Evolutionary conservation across 2,797 vertebrate genomes (phyloP), one percentile per base, ranked within the genome.

Genomic region (Okamejei kenojei): DNA sequence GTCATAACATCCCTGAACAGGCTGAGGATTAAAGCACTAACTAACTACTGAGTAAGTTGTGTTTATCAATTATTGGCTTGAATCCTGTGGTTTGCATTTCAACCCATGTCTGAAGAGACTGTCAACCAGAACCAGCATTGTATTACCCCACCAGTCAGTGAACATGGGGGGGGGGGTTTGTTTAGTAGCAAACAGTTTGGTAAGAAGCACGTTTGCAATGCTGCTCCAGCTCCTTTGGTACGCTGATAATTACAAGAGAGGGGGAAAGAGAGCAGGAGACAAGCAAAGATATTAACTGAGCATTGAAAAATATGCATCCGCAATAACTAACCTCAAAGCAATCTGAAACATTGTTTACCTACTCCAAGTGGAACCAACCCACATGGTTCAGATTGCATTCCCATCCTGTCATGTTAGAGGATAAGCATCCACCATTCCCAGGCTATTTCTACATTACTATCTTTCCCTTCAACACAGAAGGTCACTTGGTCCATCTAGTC

Each of bases 201-300:
- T 21, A 54, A 21, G 90, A 73, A 91, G 21, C 23, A 88, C 9
- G 81, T 21, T 32, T 88, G 84, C 61, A 88, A 63, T 65, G 61
- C 61, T 65, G n/a, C 17, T 63, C 61, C 63, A 88, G n/a, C 61
- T 88, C 61, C 84, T 88, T 88, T 88, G 84, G 84, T 88, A 88
- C 61, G 32, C 84, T 35, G 63, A n/a, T 68, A 68, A 68, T 65
- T 35, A 35, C 8, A 17, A 68, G 63, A 32, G 74, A 29, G 74
- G 26, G 26, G 26, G 74, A 9, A 23, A 73, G 71, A 23, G 38
- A 35, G 45, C 17, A 77, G 26, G 61, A 86, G 82, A n/a, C 1
- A 6, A n/a, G 3, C 11, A 86, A n/a, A 6, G 61, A 63, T 29
- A n/a, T 86, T 65, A 15, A 32, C 29, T 86, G 61, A 7, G 58